A percentile compares a stretch with the other conserved stretches of the same genome.
phyloP scores from a whole-genome alignment of 2,797 vertebrate genomes.

The Corythornis leucogaster region DNA sequence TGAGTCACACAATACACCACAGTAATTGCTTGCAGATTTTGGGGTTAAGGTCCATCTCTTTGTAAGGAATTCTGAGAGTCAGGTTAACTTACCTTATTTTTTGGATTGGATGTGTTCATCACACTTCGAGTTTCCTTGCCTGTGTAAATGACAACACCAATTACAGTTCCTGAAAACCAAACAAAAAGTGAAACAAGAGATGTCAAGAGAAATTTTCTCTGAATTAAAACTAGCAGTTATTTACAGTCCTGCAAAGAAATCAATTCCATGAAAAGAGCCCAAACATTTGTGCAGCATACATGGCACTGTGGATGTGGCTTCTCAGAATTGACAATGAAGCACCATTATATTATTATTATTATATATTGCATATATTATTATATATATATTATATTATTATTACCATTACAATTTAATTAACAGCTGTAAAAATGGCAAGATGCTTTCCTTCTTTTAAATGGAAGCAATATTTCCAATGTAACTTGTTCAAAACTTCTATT shows the following conservation, averaged over 20 bases:
- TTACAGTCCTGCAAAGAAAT: neutral
- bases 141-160: slow-evolving; percentile 98
- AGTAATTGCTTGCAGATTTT: neutral
- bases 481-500: neutral
- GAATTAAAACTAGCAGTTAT: slow-evolving; percentile 10
- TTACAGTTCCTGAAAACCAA: slow-evolving; percentile 91
- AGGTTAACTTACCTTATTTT: slow-evolving; percentile 90
- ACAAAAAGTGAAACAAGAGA: slow-evolving; percentile 24
- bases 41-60: neutral
- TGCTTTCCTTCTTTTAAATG: neutral
- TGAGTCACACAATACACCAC: neutral
- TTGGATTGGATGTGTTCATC: slow-evolving; percentile 95
- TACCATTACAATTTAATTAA: neutral
- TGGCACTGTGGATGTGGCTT: neutral
- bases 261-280: neutral
- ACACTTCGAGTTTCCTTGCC: slow-evolving; percentile 97
- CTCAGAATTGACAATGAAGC: neutral
- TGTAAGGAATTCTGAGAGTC: neutral
- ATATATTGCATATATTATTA: too few species aligned
- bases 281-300: neutral
- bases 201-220: neutral
- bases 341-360: neutral
- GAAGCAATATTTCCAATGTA: neutral
- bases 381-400: too few species aligned
- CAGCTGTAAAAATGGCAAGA: neutral